These are phyloP conservation scores for Aegithalos caudatus DNA, from an alignment of 2,113 vertebrate genomes.

Conservation along the genomic window DNA sequence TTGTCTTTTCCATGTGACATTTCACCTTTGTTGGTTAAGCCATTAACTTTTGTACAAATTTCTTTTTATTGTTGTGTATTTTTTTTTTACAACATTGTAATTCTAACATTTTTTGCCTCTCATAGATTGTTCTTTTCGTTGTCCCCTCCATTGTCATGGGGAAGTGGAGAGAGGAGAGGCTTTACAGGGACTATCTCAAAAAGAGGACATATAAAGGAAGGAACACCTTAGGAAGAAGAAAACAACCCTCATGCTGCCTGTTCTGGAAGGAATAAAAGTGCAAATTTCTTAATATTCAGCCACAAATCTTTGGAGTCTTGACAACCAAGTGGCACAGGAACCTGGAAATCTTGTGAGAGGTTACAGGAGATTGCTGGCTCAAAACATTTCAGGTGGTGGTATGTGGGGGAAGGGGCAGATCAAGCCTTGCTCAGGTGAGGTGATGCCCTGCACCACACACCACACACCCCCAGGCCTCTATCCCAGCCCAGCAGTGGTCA, in stretches of 20 bases:
- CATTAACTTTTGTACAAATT: neutral
- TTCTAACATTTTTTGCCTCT: neutral
- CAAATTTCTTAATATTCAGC: neutral
- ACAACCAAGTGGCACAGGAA: neutral
- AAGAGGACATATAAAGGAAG: neutral
- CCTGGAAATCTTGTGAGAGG: neutral
- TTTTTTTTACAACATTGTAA: neutral
- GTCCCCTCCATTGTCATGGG: rapidly evolving
- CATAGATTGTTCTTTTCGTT: rapidly evolving
- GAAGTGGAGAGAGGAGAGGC: neutral
- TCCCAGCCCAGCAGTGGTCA: neutral
- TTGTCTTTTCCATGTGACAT: neutral
- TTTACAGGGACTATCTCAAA: neutral
- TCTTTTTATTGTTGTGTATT: neutral
- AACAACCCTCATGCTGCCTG: neutral
- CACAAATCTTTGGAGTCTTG: neutral
- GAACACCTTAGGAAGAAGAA: neutral
- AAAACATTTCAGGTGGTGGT: neutral
- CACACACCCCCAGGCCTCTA: too few species aligned
- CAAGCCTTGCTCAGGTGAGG: neutral
- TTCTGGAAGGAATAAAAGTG: neutral
- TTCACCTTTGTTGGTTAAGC: neutral
- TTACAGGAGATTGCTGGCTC: neutral
- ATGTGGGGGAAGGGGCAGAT: neutral
- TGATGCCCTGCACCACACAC: neutral